These are phyloP conservation scores for Atherinosoma microstoma DNA, from an alignment of 2,797 vertebrate genomes.

Conservation along the genomic window DNA sequence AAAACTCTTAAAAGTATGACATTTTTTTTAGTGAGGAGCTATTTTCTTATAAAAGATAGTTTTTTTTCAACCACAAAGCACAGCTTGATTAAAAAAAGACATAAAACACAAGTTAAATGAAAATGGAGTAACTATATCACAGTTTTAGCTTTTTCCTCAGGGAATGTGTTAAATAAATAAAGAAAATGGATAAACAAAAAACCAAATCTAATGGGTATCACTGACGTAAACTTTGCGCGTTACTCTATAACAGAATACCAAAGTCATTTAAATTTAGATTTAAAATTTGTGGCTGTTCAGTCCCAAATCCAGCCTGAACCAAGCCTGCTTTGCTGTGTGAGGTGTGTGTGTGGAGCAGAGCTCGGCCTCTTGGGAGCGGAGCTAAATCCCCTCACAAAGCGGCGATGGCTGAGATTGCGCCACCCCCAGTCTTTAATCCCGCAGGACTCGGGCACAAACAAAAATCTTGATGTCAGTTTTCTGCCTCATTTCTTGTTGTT, in stretches of 20 bases:
- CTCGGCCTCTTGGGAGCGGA: conserved; percentile 4
- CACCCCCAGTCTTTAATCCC: background rate
- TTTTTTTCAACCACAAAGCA: background rate
- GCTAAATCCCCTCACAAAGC: conserved; percentile 3
- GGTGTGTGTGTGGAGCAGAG: background rate
- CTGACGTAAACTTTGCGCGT: background rate
- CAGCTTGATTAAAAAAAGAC: background rate
- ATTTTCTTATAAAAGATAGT: background rate
- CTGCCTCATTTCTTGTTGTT: background rate
- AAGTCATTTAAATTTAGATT: no score
- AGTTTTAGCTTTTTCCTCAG: no score
- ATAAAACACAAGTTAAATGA: no score
- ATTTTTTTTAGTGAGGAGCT: no score
- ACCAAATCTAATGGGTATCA: no score
- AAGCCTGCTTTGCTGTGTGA: background rate
- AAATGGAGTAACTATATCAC: no score
- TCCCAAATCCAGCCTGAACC: background rate
- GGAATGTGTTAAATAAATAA: no score
- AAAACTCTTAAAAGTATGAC: no score
- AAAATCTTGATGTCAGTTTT: background rate
- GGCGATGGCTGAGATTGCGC: no score
- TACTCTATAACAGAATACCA: background rate
- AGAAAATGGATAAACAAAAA: no score
- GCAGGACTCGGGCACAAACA: background rate
- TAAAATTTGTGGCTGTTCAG: no score